Evolutionary conservation across 1,140 invertebrate genomes (phyloP).

Genomic region (Olivierus martensii): DNA sequence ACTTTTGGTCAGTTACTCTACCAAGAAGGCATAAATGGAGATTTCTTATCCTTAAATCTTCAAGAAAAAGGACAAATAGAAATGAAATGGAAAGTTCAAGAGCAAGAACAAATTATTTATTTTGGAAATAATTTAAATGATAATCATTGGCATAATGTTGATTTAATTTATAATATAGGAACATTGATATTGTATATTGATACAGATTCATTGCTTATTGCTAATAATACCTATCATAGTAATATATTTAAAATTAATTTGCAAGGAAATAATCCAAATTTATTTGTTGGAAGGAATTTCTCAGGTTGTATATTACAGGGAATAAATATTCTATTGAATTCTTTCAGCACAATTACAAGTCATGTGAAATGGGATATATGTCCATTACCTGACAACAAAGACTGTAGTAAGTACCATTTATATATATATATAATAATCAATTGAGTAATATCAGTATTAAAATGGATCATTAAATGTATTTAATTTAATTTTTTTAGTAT

Average conservation of each 20-base stretch:
- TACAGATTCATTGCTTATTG: slow-evolving; percentile 36
- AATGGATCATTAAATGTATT: too few species aligned
- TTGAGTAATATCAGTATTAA: too few species aligned
- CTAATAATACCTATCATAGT: slow-evolving; percentile 53
- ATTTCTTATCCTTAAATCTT: slow-evolving; percentile 14
- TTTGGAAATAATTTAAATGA: slow-evolving; percentile 8
- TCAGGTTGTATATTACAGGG: slow-evolving; percentile 69
- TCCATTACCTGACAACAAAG: slow-evolving; percentile 42
- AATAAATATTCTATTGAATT: slow-evolving; percentile 58
- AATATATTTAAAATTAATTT: slow-evolving; percentile 40
- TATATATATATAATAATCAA: too few species aligned
- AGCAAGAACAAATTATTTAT: not conserved
- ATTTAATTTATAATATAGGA: slow-evolving; percentile 14
- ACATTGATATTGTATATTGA: slow-evolving; percentile 13
- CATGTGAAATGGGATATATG: slow-evolving; percentile 58
- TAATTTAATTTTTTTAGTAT: too few species aligned
- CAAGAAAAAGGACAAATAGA: slow-evolving; percentile 8
- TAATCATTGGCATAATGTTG: slow-evolving; percentile 20
- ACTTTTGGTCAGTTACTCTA: slow-evolving; percentile 17
- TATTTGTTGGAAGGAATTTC: slow-evolving; percentile 59
- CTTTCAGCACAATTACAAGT: slow-evolving; percentile 38
- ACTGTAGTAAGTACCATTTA: slow-evolving; percentile 40
- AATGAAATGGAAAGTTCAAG: slow-evolving; percentile 7
- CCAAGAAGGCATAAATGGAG: slow-evolving; percentile 16
- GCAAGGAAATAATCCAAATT: slow-evolving; percentile 38